Percentiles rank a stretch among this genome's conserved stretches.
These are phyloP conservation scores for Trididemnum nubilum DNA, from an alignment of 23 tunicate genomes.

Conservation along the genomic window DNA sequence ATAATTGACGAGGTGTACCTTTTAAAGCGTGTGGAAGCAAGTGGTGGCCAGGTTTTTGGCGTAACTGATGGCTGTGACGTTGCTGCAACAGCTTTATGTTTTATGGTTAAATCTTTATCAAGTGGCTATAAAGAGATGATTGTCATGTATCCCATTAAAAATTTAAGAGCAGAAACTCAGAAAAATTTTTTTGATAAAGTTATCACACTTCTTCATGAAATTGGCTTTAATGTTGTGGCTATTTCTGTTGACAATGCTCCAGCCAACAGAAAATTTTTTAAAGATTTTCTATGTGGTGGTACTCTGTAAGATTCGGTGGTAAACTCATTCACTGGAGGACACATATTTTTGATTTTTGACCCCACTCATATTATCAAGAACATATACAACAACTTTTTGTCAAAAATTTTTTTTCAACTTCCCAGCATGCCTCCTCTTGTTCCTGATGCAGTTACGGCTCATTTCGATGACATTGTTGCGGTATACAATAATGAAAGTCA, in stretches of 20 bases:
- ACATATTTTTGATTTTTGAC: not conserved
- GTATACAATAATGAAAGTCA: no score
- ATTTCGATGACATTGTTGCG: not conserved
- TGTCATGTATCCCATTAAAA: not conserved
- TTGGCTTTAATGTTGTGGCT: no score
- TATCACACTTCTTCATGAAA: not conserved
- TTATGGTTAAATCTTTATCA: no score
- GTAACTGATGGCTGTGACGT: no score
- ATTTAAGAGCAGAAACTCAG: conserved; percentile 16
- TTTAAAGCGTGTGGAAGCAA: no score
- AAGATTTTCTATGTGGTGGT: not conserved
- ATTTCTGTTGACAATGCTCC: not conserved
- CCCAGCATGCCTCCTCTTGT: not conserved
- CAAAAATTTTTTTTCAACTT: not conserved
- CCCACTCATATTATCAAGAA: conserved; percentile 10
- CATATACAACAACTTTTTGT: not conserved
- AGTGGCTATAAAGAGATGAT: conserved; percentile 13
- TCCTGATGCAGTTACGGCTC: not conserved
- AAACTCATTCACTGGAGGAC: not conserved
- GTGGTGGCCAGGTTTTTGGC: no score
- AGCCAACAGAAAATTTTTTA: not conserved
- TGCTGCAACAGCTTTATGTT: no score
- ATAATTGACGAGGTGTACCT: no score
- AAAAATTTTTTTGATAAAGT: not conserved
- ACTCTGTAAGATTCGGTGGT: not conserved